Percentiles rank a stretch among this genome's conserved stretches.
Conservation (phyloP, 1,140 invertebrate genomes). For the Eumeta japonica region DNA sequence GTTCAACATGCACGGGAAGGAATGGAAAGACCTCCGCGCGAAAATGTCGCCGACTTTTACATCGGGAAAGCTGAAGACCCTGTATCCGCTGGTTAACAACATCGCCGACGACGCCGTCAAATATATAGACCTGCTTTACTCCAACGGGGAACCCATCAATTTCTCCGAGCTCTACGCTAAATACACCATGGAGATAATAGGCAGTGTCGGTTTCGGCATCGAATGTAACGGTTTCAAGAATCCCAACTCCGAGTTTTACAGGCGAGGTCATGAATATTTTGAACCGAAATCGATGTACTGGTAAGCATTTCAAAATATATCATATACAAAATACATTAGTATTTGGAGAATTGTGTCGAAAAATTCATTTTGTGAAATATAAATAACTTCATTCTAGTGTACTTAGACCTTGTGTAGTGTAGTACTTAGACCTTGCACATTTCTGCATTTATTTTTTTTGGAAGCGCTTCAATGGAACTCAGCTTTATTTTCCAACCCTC, state of each 20-base stretch:
- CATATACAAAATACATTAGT: neutral
- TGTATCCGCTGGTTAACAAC: conserved; percentile 49
- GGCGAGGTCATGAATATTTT: conserved; percentile 38
- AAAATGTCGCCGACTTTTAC: conserved; percentile 55
- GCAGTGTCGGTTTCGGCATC: conserved; percentile 63
- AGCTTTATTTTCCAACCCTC: too few relatives aligned
- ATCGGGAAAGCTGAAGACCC: conserved; percentile 50
- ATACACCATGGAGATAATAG: conserved; percentile 66
- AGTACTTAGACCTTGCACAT: too few relatives aligned
- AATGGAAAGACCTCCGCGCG: conserved; percentile 50
- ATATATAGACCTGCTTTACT: conserved; percentile 21
- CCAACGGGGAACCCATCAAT: conserved; percentile 32
- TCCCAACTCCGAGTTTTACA: conserved; percentile 55
- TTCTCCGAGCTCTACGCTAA: conserved; percentile 60
- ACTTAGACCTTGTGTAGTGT: too few relatives aligned
- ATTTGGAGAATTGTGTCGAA: neutral
- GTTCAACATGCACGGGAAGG: conserved; percentile 46
- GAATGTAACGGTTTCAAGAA: conserved; percentile 60
- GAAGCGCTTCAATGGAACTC: too few relatives aligned
- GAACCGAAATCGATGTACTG: conserved; percentile 30
- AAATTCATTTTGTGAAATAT: neutral
- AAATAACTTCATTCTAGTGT: neutral
- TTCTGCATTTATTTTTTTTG: too few relatives aligned
- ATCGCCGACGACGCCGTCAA: conserved; percentile 36
- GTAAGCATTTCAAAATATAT: conserved; percentile 27